Evolutionary conservation across 2,888 invertebrate species (phyloP).

Genomic region (Allolobophora icterica): DNA sequence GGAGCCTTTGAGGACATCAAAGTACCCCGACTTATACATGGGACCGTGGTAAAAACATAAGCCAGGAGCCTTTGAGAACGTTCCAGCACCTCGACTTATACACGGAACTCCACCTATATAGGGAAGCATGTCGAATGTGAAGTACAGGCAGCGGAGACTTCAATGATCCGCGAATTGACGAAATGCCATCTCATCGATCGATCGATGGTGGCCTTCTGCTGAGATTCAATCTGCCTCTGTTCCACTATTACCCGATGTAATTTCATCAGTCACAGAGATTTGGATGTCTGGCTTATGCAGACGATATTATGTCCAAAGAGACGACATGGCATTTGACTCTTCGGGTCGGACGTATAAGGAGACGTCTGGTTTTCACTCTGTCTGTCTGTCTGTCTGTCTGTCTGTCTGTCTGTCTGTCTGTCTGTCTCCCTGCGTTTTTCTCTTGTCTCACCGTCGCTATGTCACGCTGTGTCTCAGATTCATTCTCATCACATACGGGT

Average conservation of each 20-base stretch:
- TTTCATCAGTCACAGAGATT: neutral
- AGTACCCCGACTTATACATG: no score
- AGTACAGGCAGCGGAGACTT: neutral
- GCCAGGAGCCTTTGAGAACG: no score
- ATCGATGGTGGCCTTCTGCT: neutral
- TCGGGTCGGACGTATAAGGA: no score
- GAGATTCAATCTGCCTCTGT: neutral
- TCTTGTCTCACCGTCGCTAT: neutral
- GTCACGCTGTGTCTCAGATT: neutral
- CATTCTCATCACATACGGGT: neutral
- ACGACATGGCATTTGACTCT: no score
- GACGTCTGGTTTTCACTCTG: no score
- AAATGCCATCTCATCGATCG: neutral
- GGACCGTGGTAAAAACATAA: no score
- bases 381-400: neutral
- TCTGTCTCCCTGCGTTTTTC: neutral
- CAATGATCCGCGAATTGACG: neutral
- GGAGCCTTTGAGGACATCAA: no score
- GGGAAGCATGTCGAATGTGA: neutral
- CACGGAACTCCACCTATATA: no score
- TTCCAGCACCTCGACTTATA: no score
- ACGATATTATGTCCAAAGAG: neutral
- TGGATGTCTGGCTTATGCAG: neutral
- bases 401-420: neutral
- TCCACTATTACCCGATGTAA: neutral